A percentile compares a stretch with the other conserved stretches of the same genome.
Conservation (phyloP, 2,113 vertebrate genomes). For the Mirza zaza region DNA sequence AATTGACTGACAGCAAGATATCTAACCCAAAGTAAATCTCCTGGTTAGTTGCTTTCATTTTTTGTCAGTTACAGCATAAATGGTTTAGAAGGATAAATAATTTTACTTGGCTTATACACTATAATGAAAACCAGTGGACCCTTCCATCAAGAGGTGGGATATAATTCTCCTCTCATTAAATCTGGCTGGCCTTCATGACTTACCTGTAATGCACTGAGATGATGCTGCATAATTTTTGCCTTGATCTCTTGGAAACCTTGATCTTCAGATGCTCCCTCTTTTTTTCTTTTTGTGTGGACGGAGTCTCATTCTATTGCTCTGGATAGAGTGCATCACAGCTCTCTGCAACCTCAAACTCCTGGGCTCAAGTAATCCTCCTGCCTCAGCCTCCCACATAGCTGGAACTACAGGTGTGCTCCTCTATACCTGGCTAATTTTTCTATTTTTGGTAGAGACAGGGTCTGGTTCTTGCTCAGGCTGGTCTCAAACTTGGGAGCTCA, state of each 20-base stretch:
- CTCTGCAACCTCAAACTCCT: too few relatives aligned
- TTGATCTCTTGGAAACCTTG: not conserved
- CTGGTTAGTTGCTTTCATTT: not conserved
- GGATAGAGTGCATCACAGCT: too few relatives aligned
- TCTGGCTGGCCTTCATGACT: not conserved
- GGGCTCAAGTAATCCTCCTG: too few relatives aligned
- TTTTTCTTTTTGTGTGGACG: too few relatives aligned
- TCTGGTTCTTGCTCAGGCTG: too few relatives aligned
- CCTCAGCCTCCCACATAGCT: too few relatives aligned
- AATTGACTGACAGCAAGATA: not conserved
- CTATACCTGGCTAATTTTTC: too few relatives aligned
- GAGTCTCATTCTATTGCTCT: too few relatives aligned
- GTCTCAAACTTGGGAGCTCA: too few relatives aligned
- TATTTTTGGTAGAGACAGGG: too few relatives aligned
- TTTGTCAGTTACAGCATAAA: not conserved
- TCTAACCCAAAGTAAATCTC: not conserved
- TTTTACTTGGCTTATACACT: not conserved
- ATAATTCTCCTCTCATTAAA: constrained; percentile 37
- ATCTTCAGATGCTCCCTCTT: not conserved
- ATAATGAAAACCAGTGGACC: not conserved
- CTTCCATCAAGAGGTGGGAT: not conserved
- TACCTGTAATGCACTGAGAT: not conserved
- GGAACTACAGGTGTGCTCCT: too few relatives aligned
- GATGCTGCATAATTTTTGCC: not conserved
- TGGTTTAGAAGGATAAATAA: not conserved